Evolutionary conservation across 1,140 invertebrate species (phyloP).

Genomic region (Tyrophagus putrescentiae): DNA sequence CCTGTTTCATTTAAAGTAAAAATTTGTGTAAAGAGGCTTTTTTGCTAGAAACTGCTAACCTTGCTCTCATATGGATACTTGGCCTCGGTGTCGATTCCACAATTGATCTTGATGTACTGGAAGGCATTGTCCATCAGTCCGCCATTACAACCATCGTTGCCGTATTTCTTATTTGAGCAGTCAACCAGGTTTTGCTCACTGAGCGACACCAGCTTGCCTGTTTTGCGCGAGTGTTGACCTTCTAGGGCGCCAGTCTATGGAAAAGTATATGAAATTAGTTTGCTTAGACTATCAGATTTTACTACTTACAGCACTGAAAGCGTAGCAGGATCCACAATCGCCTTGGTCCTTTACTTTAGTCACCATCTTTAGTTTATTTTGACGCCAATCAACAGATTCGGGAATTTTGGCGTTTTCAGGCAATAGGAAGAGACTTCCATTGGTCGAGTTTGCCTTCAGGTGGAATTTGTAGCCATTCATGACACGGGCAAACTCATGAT

Average conservation of each 20-base stretch:
- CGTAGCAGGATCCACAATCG: constrained; percentile 79
- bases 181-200: constrained; percentile 30
- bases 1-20: constrained; percentile 26
- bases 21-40: constrained; percentile 5
- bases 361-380: constrained; percentile 67
- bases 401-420: constrained; percentile 57
- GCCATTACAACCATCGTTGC: constrained; percentile 85
- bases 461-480: constrained; percentile 66
- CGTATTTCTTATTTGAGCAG: constrained; percentile 28
- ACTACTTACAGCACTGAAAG: constrained; percentile 58
- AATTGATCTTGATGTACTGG: constrained; percentile 33
- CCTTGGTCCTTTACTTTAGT: constrained; percentile 86
- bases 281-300: background rate
- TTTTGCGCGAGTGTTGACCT: constrained; percentile 28
- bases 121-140: constrained; percentile 43
- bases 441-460: constrained; percentile 26
- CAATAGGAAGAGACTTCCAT: constrained; percentile 49
- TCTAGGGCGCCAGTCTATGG: constrained; percentile 29
- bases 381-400: constrained; percentile 65
- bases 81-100: constrained; percentile 35
- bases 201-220: constrained; percentile 28
- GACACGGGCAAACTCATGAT: constrained; percentile 55
- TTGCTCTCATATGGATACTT: constrained; percentile 33
- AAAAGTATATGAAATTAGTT: constrained; percentile 1
- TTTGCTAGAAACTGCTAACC: constrained; percentile 9